A percentile compares a stretch with the other conserved stretches of the same genome.
These are phyloP conservation scores for Belonocnema kinseyi DNA, from an alignment of 1,140 invertebrate genomes.

Conservation along the genomic window DNA sequence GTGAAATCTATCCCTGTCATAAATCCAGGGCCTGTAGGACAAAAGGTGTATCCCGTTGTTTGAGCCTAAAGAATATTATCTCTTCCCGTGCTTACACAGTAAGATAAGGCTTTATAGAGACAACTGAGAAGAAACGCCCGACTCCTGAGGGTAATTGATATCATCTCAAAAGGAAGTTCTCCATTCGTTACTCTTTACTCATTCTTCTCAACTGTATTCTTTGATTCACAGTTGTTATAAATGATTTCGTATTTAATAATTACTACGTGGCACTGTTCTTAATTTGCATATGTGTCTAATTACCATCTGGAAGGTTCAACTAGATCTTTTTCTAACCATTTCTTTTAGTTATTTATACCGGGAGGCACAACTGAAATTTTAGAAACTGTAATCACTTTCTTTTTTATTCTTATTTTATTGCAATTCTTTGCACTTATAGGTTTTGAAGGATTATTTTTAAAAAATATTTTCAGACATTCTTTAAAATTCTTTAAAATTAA, in stretches of 20 bases:
- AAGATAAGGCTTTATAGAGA: constrained; percentile 27
- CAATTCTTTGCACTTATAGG: too few relatives aligned
- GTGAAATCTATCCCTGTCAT: constrained; percentile 17
- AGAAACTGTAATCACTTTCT: too few relatives aligned
- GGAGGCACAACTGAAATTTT: too few relatives aligned
- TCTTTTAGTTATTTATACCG: too few relatives aligned
- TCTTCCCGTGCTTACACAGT: constrained; percentile 7
- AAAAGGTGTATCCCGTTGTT: constrained; percentile 21
- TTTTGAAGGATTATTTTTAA: too few relatives aligned
- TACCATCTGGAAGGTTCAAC: neutral
- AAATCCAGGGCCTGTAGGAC: neutral
- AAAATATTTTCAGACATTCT: too few relatives aligned
- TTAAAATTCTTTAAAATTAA: too few relatives aligned
- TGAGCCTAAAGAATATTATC: neutral
- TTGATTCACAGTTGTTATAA: neutral
- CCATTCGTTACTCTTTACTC: neutral
- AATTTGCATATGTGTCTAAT: neutral
- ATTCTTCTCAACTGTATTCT: constrained; percentile 24
- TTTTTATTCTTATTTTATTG: too few relatives aligned
- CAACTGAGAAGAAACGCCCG: constrained; percentile 25
- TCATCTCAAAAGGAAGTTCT: constrained; percentile 12
- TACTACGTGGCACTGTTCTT: neutral
- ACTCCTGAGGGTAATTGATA: constrained; percentile 21
- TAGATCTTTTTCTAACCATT: too few relatives aligned
- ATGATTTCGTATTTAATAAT: neutral